Evolutionary conservation across 2,888 invertebrate species (phyloP).

Genomic region (Plagiodera versicolora): DNA sequence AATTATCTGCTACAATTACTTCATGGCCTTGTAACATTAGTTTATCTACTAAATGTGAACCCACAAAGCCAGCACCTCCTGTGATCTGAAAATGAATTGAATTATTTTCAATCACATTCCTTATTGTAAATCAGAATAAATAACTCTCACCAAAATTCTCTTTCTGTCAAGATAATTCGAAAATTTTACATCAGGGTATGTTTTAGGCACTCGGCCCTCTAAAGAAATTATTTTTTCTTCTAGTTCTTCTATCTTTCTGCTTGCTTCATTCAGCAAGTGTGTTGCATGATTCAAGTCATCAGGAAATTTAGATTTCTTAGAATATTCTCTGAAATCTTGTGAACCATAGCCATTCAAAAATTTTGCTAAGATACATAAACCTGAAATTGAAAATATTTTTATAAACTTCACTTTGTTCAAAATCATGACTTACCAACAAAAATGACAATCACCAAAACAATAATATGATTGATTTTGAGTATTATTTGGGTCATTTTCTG

Average conservation of each 20-base stretch:
- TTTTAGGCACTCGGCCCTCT: conserved; percentile 75
- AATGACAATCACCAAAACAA: conserved; percentile 18
- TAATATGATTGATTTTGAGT: conserved; percentile 29
- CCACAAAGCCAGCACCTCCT: conserved; percentile 98
- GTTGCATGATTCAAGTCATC: conserved; percentile 40
- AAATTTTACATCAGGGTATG: conserved; percentile 89
- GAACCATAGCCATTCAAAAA: conserved; percentile 46
- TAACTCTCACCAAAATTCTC: conserved; percentile 76
- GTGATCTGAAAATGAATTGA: conserved; percentile 68
- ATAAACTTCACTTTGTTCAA: neutral
- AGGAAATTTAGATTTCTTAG: conserved; percentile 33
- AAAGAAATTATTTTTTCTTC: conserved; percentile 73
- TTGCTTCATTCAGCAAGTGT: conserved; percentile 61
- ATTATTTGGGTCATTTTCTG: conserved; percentile 27
- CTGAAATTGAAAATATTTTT: conserved; percentile 23
- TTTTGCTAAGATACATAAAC: conserved; percentile 27
- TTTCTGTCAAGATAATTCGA: conserved; percentile 90
- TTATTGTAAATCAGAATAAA: neutral
- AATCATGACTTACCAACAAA: conserved; percentile 23
- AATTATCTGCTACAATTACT: conserved; percentile 96
- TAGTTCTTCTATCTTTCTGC: conserved; percentile 64
- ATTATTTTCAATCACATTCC: too few relatives aligned
- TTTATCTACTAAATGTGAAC: conserved; percentile 94
- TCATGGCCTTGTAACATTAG: conserved; percentile 96
- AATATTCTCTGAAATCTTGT: conserved; percentile 30